Base-by-base conservation (phyloP, 2,113 vertebrate genomes). In the Hippocampus zosterae region DNA sequence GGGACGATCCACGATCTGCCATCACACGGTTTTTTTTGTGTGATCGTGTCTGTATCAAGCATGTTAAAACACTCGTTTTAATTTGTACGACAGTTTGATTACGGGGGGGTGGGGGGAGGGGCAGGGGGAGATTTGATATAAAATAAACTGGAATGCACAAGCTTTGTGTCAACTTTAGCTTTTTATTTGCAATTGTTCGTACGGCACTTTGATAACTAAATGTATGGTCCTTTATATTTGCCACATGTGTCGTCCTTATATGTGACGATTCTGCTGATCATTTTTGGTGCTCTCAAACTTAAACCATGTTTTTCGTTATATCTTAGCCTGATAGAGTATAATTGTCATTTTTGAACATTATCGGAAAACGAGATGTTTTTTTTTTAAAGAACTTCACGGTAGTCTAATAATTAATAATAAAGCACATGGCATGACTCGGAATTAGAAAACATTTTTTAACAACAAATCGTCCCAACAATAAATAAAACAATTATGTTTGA, bases 121-220 rank as follows among this genome's bases (percentile, higher is more conserved):
- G n/a, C 10, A 13, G 46, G 46, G 90, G 90, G 90, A 89, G 84
- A 88, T 93, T 93, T 93, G 90, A 89, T 93, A 92, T 90, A 92
- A 93, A 93, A 93, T 91, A 90, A 93, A 93, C 91, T 93, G 92
- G 91, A 93, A 93, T 93, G 92, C 91, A 91, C 88, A 93, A 88
- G 77, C 67, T 90, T 90, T 55, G 90, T 89, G 87, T 76, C 88
- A 84, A 79, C 48, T 33, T 73, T 65, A 23, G 74, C 2, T 83
- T 72, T 81, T 77, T 59, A 52, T 50, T 78, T 61, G 74, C 50
- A 61, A n/a, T 67, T 63, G 25, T 66, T 52, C 65, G 53, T 57
- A 2, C 12, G 25, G 8, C 23, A 25, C n/a, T 8, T 53, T 56
- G 23, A 57, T 15, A 27, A 15, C 25, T 11, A 13, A 12, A 50